Conservation (phyloP, 2,797 vertebrate species). For the Micromesistius poutassou region DNA sequence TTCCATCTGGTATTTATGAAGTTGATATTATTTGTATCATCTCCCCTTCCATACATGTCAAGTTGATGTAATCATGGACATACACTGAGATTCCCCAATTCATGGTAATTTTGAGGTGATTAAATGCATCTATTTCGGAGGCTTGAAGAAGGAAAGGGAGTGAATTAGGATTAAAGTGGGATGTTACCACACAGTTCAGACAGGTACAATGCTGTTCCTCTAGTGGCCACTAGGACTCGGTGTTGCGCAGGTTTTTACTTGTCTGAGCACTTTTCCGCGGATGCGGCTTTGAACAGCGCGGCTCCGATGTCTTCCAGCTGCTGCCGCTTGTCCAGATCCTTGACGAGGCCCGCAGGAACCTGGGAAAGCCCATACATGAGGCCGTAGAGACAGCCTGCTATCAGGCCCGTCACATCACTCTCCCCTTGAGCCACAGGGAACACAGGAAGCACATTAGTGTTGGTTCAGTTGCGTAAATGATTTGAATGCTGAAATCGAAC, state of each 20-base stretch:
- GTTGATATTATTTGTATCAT: neutral
- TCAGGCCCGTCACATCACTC: slow-evolving; percentile 86
- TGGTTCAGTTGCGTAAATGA: neutral
- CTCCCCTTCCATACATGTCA: neutral
- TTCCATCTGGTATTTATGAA: neutral
- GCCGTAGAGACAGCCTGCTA: slow-evolving; percentile 89
- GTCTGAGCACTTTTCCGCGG: slow-evolving; percentile 88
- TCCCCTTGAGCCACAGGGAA: slow-evolving; percentile 74
- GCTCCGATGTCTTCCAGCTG: slow-evolving; percentile 83
- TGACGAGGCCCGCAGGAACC: slow-evolving; percentile 81
- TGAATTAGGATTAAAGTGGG: slow-evolving; percentile 19
- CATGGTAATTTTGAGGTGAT: neutral
- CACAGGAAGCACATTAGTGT: slow-evolving; percentile 13
- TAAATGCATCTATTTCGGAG: slow-evolving; percentile 10
- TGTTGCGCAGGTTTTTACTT: slow-evolving; percentile 84
- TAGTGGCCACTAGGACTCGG: slow-evolving; percentile 49
- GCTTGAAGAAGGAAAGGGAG: slow-evolving; percentile 23
- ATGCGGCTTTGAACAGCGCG: slow-evolving; percentile 80
- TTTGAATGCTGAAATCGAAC: neutral
- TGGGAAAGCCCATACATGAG: slow-evolving; percentile 81
- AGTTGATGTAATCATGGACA: neutral
- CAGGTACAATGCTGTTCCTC: slow-evolving; percentile 47
- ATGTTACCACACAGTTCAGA: slow-evolving; percentile 10
- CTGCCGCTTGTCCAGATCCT: slow-evolving; percentile 82
- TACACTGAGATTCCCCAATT: neutral